A percentile compares a stretch with the other conserved stretches of the same genome.
phyloP scores from a whole-genome alignment of 2,888 invertebrate species.

The Sycophila texana region DNA sequence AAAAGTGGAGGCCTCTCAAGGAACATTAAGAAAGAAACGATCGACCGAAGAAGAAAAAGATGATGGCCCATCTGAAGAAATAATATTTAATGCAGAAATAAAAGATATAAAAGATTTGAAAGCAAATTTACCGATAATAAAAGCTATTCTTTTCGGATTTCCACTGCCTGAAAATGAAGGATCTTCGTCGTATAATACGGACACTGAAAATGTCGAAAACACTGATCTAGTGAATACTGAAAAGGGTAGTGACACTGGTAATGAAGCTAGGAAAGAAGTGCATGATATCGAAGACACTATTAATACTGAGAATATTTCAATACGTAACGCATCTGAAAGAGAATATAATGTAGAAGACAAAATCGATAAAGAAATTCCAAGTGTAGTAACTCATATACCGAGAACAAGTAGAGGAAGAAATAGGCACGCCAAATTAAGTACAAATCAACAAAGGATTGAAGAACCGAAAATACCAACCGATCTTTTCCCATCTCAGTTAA shows the following conservation, averaged over 20 bases:
- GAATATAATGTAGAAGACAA: slow-evolving; percentile 18
- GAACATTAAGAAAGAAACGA: slow-evolving; percentile 48
- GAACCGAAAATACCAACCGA: not conserved
- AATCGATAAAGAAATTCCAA: not conserved
- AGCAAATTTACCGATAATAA: slow-evolving; percentile 58
- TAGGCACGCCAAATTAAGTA: not conserved
- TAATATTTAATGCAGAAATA: slow-evolving; percentile 55
- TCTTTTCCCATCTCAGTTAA: not conserved
- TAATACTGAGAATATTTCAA: not conserved
- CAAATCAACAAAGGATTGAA: not conserved
- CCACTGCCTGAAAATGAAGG: slow-evolving; percentile 49
- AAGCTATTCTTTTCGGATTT: slow-evolving; percentile 58
- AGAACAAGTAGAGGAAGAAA: slow-evolving; percentile 5
- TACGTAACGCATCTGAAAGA: not conserved
- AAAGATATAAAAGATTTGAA: slow-evolving; percentile 57
- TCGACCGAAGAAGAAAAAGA: slow-evolving; percentile 22
- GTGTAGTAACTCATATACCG: not conserved
- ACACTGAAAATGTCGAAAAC: slow-evolving; percentile 5
- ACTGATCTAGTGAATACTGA: not conserved
- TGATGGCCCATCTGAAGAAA: slow-evolving; percentile 44
- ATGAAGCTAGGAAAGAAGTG: not conserved
- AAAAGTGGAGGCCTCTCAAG: slow-evolving; percentile 36
- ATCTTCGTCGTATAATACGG: not conserved
- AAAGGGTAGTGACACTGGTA: not conserved
- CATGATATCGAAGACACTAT: too few relatives aligned